Evolutionary conservation across 2,797 vertebrate genomes (phyloP).

Genomic region (Lepidocolaptes lacrymiger): DNA sequence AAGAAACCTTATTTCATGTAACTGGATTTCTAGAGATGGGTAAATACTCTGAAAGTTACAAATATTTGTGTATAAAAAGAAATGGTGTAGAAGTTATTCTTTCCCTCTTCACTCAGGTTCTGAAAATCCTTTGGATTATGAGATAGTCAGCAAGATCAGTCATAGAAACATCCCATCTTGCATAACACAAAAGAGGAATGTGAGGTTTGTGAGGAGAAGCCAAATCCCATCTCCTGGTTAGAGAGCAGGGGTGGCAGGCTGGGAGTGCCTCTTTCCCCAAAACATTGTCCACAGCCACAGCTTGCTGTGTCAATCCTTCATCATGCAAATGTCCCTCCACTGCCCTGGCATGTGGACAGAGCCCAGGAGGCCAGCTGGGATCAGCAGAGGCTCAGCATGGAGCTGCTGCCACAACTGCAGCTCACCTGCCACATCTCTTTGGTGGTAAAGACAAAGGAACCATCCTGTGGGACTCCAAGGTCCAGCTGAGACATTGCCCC

Average conservation of each 20-base stretch:
- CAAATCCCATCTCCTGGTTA: background rate
- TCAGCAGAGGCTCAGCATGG: background rate
- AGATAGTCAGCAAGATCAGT: background rate
- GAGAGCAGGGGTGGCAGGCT: background rate
- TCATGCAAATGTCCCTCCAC: accelerated
- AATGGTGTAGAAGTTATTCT: background rate
- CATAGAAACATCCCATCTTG: background rate
- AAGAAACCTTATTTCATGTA: background rate
- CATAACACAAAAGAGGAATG: background rate
- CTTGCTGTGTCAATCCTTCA: background rate
- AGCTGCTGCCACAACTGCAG: background rate
- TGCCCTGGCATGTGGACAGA: accelerated
- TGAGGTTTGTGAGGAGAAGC: background rate
- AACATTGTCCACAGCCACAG: accelerated
- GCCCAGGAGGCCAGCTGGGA: background rate
- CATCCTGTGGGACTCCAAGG: background rate
- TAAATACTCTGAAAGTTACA: background rate
- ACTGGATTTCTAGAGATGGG: background rate
- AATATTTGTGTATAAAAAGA: background rate
- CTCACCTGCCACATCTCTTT: background rate
- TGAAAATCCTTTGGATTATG: background rate
- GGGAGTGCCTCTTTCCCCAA: background rate
- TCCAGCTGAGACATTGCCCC: background rate
- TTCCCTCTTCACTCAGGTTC: background rate
- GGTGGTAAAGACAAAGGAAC: background rate